Conservation (phyloP, 2,888 invertebrate genomes). For the Callimorpha dominula region DNA sequence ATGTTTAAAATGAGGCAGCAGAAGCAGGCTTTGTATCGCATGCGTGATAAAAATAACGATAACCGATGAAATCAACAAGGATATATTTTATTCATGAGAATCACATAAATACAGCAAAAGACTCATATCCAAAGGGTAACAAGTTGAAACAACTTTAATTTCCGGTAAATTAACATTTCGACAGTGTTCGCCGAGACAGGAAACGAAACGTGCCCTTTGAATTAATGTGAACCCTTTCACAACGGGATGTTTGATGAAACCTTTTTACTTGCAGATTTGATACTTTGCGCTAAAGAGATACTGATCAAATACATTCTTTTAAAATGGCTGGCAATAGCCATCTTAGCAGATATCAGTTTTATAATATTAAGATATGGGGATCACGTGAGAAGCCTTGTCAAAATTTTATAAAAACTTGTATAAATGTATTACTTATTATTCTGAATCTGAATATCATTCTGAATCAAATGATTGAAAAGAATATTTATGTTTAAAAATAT, state of each 20-base stretch:
- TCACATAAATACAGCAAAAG: conserved; percentile 61
- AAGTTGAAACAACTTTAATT: conserved; percentile 84
- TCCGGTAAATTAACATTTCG: conserved; percentile 85
- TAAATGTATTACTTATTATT: too few relatives aligned
- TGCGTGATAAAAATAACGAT: conserved; percentile 11
- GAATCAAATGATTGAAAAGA: too few relatives aligned
- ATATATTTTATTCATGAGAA: conserved; percentile 60
- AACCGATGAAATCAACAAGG: background rate
- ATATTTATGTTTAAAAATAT: too few relatives aligned
- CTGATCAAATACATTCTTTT: background rate
- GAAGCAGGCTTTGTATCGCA: background rate
- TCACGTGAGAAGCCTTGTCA: too few relatives aligned
- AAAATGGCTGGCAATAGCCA: background rate
- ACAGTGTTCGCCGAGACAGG: conserved; percentile 71
- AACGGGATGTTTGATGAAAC: conserved; percentile 36
- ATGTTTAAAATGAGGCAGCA: background rate
- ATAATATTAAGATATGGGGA: too few relatives aligned
- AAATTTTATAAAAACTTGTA: too few relatives aligned
- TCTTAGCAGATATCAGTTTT: too few relatives aligned
- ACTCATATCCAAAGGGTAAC: conserved; percentile 77
- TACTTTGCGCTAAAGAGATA: conserved; percentile 11
- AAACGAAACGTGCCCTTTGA: conserved; percentile 73
- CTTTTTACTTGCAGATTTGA: conserved; percentile 37
- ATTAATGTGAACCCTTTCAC: conserved; percentile 67
- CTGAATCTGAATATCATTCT: too few relatives aligned